Evolutionary conservation across 2,888 invertebrate species (phyloP), one percentile per base, ranked within the genome.

Genomic region (Caenorhabditis sulstoni): DNA sequence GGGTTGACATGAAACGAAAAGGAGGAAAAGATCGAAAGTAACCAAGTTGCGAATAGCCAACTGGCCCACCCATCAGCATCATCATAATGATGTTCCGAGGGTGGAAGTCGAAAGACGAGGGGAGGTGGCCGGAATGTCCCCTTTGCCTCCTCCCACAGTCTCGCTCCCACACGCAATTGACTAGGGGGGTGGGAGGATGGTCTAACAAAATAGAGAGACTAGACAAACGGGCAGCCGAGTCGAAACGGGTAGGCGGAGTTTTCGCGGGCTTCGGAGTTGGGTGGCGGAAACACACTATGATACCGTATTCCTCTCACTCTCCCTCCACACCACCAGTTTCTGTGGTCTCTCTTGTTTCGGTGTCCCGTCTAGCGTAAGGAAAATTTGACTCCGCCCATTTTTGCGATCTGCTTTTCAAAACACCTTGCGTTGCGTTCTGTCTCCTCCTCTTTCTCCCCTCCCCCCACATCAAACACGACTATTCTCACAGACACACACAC

Each of bases 251-350:
- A 39, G 78, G 78, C 64, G 78, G 66, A 52, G 78, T 47, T 20
- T 29, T 58, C 44, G 39, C 37, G 41, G 52, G 39, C 41, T 49
- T 35, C 23, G 45, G 39, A 49, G 45, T 65, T 41, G 18, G 29
- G 44, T 65, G 55, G 61, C 59, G 47, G 77, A 78, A 78, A 78
- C 59, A 78, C 59, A 61, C 53, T 41, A 65, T 77, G 70, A 77
- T 78, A 78, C 78, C 59, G 78, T 78, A 75, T 16, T 37, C 67
- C 49, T 47, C 16, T 47, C 44, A 44, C 49, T 22, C 11, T 1
- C 29, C 20, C 29, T 52, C 49, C 22, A 7, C 14, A 44, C n/a
- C 49, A 49, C 22, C 20, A 20, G 18, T 41, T 41, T 37, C 18
- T 41, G 37, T 22, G 12, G 45, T 44, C 59, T 59, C 45, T 45